A percentile compares a stretch with the other conserved stretches of the same genome.
phyloP scores from a whole-genome alignment of 2,888 invertebrate genomes.

The Craniophora ligustri region DNA sequence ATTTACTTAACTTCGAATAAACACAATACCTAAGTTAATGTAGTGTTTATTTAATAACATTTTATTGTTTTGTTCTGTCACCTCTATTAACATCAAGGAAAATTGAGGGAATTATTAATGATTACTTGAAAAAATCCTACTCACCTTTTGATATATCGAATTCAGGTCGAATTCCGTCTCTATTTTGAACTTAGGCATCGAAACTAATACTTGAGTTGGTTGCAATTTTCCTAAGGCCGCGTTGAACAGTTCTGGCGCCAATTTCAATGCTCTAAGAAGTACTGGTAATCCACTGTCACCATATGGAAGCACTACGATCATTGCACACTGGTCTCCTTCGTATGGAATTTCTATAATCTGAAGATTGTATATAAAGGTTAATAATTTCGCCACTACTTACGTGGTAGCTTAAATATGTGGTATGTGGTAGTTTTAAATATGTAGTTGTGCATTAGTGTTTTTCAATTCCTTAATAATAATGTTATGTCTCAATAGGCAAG shows the following conservation, averaged over 20 bases:
- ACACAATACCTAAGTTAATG: no score
- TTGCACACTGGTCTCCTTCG: constrained; percentile 88
- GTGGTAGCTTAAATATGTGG: no score
- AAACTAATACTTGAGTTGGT: constrained; percentile 82
- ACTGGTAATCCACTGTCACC: constrained; percentile 80
- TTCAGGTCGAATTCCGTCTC: constrained; percentile 56
- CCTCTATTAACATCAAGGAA: no score
- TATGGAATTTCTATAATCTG: constrained; percentile 92
- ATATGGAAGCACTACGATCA: constrained; percentile 92
- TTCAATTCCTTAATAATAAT: no score
- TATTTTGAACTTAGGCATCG: constrained; percentile 84
- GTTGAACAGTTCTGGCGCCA: constrained; percentile 62
- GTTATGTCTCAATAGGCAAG: no score
- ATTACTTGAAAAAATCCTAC: background rate
- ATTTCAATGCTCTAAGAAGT: constrained; percentile 62
- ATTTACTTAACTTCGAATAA: no score
- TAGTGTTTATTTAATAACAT: no score
- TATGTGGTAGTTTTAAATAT: no score
- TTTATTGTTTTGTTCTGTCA: no score
- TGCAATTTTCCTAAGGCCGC: constrained; percentile 84
- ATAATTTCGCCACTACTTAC: no score
- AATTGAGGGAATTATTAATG: no score
- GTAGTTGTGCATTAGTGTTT: no score
- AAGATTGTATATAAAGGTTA: constrained; percentile 42
- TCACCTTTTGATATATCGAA: constrained; percentile 61